phyloP scores from a whole-genome alignment of 2,113 vertebrate genomes.

The Suricata suricatta region DNA sequence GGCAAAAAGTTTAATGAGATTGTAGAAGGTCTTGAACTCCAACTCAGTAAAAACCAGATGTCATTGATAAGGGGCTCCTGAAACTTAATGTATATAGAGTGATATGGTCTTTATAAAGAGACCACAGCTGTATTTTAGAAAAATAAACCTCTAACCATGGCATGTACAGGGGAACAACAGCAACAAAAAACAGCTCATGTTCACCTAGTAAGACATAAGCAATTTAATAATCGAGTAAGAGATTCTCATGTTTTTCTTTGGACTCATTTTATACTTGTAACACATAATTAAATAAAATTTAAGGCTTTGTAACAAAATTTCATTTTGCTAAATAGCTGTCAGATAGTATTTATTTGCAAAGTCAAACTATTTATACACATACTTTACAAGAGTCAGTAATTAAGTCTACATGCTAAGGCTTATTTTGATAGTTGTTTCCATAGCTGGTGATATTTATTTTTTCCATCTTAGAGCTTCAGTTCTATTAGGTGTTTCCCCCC shows the following conservation, averaged over 20 bases:
- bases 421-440: conserved; percentile 64
- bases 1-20: neutral
- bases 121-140: neutral
- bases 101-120: neutral
- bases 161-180: neutral
- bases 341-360: conserved; percentile 67
- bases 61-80: neutral
- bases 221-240: neutral
- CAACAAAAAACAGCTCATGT: neutral
- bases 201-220: neutral
- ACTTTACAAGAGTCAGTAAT: conserved; percentile 45
- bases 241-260: neutral
- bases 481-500: neutral
- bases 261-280: conserved; percentile 36
- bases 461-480: neutral
- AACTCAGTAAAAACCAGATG: neutral
- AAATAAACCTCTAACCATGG: neutral
- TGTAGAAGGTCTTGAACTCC: neutral
- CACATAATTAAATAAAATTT: conserved; percentile 42
- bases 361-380: conserved; percentile 55
- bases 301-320: conserved; percentile 37
- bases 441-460: neutral
- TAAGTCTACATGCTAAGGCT: neutral
- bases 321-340: conserved; percentile 50
- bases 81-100: neutral